phyloP scores from a whole-genome alignment of 2,113 vertebrate species.

The Lampris incognitus region DNA sequence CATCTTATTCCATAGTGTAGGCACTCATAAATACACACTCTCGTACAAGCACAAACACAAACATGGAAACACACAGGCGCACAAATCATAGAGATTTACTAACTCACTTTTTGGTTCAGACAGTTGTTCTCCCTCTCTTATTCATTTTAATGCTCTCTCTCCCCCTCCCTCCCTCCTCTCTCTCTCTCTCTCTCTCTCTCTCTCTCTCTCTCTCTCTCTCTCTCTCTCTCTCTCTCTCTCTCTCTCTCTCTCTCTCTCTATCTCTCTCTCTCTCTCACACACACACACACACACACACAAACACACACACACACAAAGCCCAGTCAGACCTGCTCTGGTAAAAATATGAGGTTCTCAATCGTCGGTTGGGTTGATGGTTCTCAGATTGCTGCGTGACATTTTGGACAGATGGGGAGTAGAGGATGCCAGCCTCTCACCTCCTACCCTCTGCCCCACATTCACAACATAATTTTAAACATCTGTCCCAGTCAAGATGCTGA shows the following conservation, averaged over 20 bases:
- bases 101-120: neutral
- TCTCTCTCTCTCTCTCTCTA: neutral
- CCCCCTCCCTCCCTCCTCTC: no score
- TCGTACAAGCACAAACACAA: neutral
- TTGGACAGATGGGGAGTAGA: conserved; percentile 60
- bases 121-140: neutral
- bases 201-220: neutral
- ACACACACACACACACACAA: conserved; percentile 19
- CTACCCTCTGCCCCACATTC: conserved; percentile 6
- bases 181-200: neutral
- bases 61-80: neutral
- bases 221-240: no score
- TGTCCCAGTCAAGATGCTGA: conserved; percentile 25
- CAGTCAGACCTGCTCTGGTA: neutral
- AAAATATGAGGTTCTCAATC: conserved; percentile 53
- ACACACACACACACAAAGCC: conserved; percentile 18
- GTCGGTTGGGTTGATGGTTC: conserved; percentile 56
- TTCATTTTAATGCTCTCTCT: no score
- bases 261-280: conserved; percentile 11
- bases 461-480: conserved; percentile 58
- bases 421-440: conserved; percentile 62
- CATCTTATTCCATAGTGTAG: conserved; percentile 51
- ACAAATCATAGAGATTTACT: neutral
- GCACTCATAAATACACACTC: conserved; percentile 42
- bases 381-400: conserved; percentile 71